Evolutionary conservation across 2,113 vertebrate species (phyloP), one percentile per base, ranked within the genome.

Genomic region (Bostrychus sinensis): DNA sequence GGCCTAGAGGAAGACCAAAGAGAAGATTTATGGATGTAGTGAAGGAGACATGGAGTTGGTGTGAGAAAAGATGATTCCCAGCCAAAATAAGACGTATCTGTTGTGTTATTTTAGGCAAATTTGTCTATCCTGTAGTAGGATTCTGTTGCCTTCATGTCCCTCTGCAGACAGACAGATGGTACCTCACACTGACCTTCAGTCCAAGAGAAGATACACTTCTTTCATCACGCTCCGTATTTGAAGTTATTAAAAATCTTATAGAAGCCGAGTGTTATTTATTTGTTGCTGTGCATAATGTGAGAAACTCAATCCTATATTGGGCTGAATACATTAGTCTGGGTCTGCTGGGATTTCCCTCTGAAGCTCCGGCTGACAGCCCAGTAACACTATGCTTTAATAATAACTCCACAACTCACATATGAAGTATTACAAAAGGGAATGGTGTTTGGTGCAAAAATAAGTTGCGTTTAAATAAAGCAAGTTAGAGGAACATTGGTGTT

Each of bases 331-430:
- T 72, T 26, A 62, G 32, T 54, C 57, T 5, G 5, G 55, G 10
- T 57, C 66, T 45, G 30, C 39, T 56, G 63, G 77, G 51, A 69
- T 64, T 68, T 17, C 43, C 56, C 32, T 72, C 14, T 62, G 48
- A 43, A 51, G 58, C 65, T 62, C 66, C 34, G 63, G 75, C 42
- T 80, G 17, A 60, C 39, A 54, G 54, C 59, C 60, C 73, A 77
- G 61, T 50, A 54, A 61, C 16, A 25, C 17, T 34, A 23, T 8
- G 19, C 50, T 41, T 53, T 62, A 68, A 70, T 60, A 75, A 66
- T 28, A 67, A 62, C 70, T 43, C 37, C 48, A n/a, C 19, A 1
- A 2, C 25, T 26, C 20, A 57, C 45, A 78, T 70, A 48, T 28
- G 38, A n/a, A n/a, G 16, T 19, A 2, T 45, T 10, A 13, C 1